Percentiles rank a stretch among this genome's conserved stretches.
Conservation (phyloP, 1,140 invertebrate species). For the Psix sp. region DNA sequence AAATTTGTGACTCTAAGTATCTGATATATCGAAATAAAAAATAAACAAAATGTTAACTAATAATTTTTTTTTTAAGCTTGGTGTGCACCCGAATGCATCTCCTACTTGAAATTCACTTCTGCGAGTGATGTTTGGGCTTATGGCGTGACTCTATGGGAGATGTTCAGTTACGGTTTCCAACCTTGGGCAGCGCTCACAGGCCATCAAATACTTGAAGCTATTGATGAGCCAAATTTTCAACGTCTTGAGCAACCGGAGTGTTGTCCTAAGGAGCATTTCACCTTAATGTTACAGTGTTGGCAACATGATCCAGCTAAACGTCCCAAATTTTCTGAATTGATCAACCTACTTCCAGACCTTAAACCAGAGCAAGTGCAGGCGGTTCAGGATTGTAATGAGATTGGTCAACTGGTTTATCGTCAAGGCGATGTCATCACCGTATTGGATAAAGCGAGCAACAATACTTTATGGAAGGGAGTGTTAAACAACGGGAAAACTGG, state of each 20-base stretch:
- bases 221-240: constrained; percentile 94
- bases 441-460: constrained; percentile 87
- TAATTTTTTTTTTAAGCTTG: constrained; percentile 79
- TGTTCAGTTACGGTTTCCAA: constrained; percentile 98
- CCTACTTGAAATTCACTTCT: constrained; percentile 96
- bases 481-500: constrained; percentile 90
- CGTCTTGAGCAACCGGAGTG: constrained; percentile 94
- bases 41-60: too few relatives aligned
- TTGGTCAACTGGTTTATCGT: constrained; percentile 88
- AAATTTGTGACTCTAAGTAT: too few relatives aligned
- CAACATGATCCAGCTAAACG: constrained; percentile 91
- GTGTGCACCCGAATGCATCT: constrained; percentile 99
- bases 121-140: constrained; percentile 98
- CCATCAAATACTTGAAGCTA: constrained; percentile 96
- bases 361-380: constrained; percentile 94
- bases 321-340: constrained; percentile 93
- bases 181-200: constrained; percentile 97
- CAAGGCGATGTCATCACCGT: constrained; percentile 95
- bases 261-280: constrained; percentile 95
- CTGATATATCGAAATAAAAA: too few relatives aligned
- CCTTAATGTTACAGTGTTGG: constrained; percentile 97
- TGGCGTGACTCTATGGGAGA: constrained; percentile 98
- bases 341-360: constrained; percentile 87
- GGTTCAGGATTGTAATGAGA: constrained; percentile 78
- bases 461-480: constrained; percentile 88